phyloP scores from a whole-genome alignment of 2,797 vertebrate species.

The Coregonus sp. region DNA sequence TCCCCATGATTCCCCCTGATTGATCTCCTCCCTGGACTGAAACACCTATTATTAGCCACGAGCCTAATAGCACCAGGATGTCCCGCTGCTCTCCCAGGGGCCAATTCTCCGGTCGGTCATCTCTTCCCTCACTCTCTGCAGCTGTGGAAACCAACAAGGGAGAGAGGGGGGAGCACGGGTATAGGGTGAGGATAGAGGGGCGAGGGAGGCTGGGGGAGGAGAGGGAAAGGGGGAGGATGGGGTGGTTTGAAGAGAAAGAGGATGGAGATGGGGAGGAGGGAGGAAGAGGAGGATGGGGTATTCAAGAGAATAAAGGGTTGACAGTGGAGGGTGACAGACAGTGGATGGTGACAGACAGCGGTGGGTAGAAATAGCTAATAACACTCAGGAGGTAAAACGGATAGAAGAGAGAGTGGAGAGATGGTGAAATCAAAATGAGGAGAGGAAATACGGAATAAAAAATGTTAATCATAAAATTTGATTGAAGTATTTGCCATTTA shows the following conservation, averaged over 20 bases:
- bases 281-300: background rate
- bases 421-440: too few species aligned
- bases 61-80: slow-evolving; percentile 88
- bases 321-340: too few species aligned
- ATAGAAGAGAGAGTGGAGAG: too few species aligned
- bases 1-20: slow-evolving; percentile 84
- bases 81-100: slow-evolving; percentile 82
- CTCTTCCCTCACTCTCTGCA: slow-evolving; percentile 81
- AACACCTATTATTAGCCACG: slow-evolving; percentile 88
- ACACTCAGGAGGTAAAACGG: background rate
- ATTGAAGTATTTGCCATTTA: background rate
- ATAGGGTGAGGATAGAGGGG: too few species aligned
- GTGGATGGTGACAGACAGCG: background rate
- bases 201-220: background rate
- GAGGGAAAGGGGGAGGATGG: background rate
- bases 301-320: too few species aligned
- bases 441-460: slow-evolving; percentile 36
- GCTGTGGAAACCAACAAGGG: slow-evolving; percentile 81
- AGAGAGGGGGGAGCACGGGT: slow-evolving; percentile 39
- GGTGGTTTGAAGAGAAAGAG: background rate
- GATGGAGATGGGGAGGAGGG: slow-evolving; percentile 9
- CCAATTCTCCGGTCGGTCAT: slow-evolving; percentile 83
- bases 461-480: slow-evolving; percentile 53
- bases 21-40: slow-evolving; percentile 85
- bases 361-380: background rate